Percentiles rank a stretch among this genome's conserved stretches.
Conservation (phyloP, 2,113 vertebrate genomes). For the Lophotis ruficrista region DNA sequence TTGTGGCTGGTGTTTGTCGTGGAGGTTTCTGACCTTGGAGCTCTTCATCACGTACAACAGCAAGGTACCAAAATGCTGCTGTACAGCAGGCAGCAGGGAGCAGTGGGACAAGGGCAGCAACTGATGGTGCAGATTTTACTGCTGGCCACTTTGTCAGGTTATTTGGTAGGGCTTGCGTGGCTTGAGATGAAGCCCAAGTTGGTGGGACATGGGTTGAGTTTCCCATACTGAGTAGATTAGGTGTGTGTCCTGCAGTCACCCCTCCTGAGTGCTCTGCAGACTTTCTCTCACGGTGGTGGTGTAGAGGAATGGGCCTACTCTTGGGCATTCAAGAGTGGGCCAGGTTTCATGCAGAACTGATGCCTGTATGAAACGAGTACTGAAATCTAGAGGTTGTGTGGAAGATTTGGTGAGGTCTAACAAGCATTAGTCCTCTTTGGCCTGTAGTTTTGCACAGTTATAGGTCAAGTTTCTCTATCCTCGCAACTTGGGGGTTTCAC, state of each 20-base stretch:
- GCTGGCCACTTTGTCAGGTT: not conserved
- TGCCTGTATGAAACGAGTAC: not conserved
- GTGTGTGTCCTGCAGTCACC: not conserved
- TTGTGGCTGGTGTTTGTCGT: not conserved
- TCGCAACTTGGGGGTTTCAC: not conserved
- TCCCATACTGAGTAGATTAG: not conserved
- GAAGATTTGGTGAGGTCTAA: not conserved
- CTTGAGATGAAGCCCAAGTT: not conserved
- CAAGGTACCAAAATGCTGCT: not conserved
- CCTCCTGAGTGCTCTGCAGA: not conserved
- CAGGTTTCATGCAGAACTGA: not conserved
- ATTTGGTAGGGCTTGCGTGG: not conserved
- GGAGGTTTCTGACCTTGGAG: not conserved
- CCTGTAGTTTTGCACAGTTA: fast-evolving
- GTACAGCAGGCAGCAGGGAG: not conserved
- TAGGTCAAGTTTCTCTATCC: not conserved
- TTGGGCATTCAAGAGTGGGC: not conserved
- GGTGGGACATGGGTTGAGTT: not conserved
- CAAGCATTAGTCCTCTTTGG: not conserved
- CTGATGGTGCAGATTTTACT: not conserved
- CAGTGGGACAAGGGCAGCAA: fast-evolving
- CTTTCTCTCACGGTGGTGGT: not conserved
- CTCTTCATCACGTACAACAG: fast-evolving
- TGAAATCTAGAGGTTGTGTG: not conserved
- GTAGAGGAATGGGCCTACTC: not conserved